Base-by-base conservation (phyloP, 1,140 invertebrate species). In the Hycleus cichorii region DNA sequence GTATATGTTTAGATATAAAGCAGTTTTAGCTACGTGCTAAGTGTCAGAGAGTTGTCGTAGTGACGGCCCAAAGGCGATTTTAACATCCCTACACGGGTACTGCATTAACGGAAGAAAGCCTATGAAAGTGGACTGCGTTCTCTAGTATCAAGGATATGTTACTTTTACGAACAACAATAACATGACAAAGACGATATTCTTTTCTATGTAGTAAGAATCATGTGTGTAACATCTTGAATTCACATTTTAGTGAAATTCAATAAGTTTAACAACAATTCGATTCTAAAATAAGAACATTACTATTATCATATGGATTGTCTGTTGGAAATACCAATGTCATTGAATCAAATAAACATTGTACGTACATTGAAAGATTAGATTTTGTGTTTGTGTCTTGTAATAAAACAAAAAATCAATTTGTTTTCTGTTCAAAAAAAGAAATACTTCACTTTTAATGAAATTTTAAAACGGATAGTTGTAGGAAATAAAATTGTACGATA, bases 21-120 rank as follows among this genome's bases (percentile, higher is more conserved):
- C 44, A 53, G 64, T 58, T 65, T 65, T 64, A 58, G 62, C 47
- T 57, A 64, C 64, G 64, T 66, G 64, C 50, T 39, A 51, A 59
- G 49, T 53, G 58, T 62, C 57, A 62, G 50, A 54, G 56, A 64
- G 59, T 62, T 58, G 60, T 57, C 54, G 58, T 55, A 25, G 50
- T 59, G 57, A 64, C 54, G 64, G 59, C 63, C 67, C 67, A 65
- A 69, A 69, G 63, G 67, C 67, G 67, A 69, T 69, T 69, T 65
- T 58, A 58, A 62, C 65, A 62, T 67, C 67, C 65, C 67, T 69
- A 69, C 67, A 69, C 65, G 67, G 57, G 65, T 69, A 49, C 63
- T 69, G 67, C 67, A 69, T 69, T 69, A 69, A 51, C 65, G 59
- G 57, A 67, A 69, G 67, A 67, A 68, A 67, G 63, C 60, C 63